Base-by-base conservation (phyloP, 2,113 vertebrate genomes). In the Lanius collurio region DNA sequence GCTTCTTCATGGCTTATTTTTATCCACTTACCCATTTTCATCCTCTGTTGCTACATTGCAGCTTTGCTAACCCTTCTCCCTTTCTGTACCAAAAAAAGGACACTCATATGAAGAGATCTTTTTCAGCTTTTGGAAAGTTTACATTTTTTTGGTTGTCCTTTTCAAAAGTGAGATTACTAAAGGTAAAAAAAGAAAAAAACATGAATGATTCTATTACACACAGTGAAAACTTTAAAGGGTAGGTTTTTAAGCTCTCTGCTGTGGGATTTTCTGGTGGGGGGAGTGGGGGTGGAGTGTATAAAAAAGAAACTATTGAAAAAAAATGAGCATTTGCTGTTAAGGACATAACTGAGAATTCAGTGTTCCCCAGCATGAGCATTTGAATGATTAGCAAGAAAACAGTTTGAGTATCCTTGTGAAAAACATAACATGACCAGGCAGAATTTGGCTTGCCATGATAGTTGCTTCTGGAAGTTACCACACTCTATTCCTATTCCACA, bases 1-100 rank as follows among this genome's bases (percentile, higher is more conserved):
- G 87, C 35, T 88, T 93, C 31, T 42, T 68, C 60, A 33, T n/a
- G 41, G 35, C 53, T 93, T 95, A 92, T 96, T 94, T 93, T 94
- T 93, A 89, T 87, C 59, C 2, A 2, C 47, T 86, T 74, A 74
- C 33, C 30, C 23, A 42, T 94, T 87, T 89, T 70, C 19, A 6
- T 82, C 27, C 56, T 79, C 81, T 83, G 33, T 83, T 88, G 50
- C 92, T 87, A 63, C 33, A 64, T 46, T 69, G 19, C 33, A 81
- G 73, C 52, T 92, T 92, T 89, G 53, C 37, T 91, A 93, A 84
- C 46, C 30, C 56, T 81, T 83, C n/a, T 89, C 21, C 23, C 37
- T 70, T 84, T 93, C 39, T 91, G 44, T 70, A 47, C 42, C 5
- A 77, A 79, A 92, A 33, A 86, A 75, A 56, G 13, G 35, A 83